Conservation (phyloP, 2,113 vertebrate genomes). For the Lontra canadensis region DNA sequence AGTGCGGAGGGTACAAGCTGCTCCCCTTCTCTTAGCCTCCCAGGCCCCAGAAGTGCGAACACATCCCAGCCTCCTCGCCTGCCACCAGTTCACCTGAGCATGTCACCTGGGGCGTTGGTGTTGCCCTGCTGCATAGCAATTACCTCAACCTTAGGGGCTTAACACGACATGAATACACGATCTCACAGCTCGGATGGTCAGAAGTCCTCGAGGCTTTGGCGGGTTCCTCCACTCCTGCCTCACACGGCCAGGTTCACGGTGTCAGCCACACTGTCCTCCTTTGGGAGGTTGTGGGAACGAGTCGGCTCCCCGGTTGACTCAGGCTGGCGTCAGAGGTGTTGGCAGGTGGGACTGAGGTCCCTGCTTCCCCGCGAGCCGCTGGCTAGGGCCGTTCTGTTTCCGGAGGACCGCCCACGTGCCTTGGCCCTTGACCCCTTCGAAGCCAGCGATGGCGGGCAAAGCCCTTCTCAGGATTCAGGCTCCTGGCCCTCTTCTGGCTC, state of each 20-base stretch:
- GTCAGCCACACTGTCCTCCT: background rate
- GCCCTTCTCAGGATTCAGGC: background rate
- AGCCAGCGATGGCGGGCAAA: background rate
- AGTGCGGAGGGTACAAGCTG: background rate
- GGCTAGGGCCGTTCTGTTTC: background rate
- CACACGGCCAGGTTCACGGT: background rate
- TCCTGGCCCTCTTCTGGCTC: background rate
- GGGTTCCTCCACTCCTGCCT: background rate
- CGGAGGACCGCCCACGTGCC: background rate
- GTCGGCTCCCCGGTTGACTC: background rate
- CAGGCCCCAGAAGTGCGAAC: background rate
- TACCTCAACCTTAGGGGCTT: background rate
- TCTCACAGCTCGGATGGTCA: background rate
- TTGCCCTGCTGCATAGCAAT: background rate
- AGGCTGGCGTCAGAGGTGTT: background rate
- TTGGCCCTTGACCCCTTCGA: background rate
- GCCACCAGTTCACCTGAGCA: background rate
- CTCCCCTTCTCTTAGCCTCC: background rate
- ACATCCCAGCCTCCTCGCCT: fast-evolving
- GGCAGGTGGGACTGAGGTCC: background rate
- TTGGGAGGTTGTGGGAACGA: background rate
- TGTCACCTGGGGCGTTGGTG: background rate
- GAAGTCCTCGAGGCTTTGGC: background rate
- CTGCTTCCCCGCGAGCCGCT: background rate
- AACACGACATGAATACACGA: background rate